Conservation (phyloP, 1,140 invertebrate genomes). For the Bombus pyrosoma region DNA sequence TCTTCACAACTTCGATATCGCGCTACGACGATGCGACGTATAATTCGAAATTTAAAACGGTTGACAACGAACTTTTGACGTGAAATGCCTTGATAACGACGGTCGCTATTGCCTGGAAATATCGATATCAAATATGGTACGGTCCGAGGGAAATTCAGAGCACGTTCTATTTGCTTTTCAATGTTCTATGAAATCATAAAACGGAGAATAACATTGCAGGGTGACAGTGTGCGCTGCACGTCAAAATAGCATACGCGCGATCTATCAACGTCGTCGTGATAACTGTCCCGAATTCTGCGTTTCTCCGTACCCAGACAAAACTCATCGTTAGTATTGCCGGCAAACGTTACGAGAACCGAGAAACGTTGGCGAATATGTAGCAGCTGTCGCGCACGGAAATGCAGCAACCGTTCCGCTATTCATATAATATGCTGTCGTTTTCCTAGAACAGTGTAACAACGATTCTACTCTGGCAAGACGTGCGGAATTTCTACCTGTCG, state of each 20-base stretch:
- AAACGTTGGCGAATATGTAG: slow-evolving; percentile 29
- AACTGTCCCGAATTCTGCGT: slow-evolving; percentile 30
- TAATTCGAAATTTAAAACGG: not conserved
- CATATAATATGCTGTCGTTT: slow-evolving; percentile 5
- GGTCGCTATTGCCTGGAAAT: not conserved
- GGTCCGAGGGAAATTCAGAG: not conserved
- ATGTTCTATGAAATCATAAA: slow-evolving; percentile 22
- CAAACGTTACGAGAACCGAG: not conserved
- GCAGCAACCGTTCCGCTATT: slow-evolving; percentile 10
- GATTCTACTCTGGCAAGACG: slow-evolving; percentile 30
- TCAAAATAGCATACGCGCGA: slow-evolving; percentile 22
- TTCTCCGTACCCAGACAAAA: not conserved
- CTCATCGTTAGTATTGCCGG: slow-evolving; percentile 13
- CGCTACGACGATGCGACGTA: not conserved
- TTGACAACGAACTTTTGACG: not conserved
- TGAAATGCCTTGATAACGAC: not conserved
- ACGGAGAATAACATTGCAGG: not conserved
- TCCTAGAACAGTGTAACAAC: slow-evolving; percentile 51
- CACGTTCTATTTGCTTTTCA: slow-evolving; percentile 18
- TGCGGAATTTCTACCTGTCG: slow-evolving; percentile 23
- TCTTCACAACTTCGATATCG: too few species aligned
- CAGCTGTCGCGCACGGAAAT: slow-evolving; percentile 30
- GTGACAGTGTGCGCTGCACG: not conserved
- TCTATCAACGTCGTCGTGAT: slow-evolving; percentile 8
- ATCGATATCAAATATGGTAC: slow-evolving; percentile 7